Conservation (phyloP, 2,113 vertebrate genomes). For the Apteryx mantelli region DNA sequence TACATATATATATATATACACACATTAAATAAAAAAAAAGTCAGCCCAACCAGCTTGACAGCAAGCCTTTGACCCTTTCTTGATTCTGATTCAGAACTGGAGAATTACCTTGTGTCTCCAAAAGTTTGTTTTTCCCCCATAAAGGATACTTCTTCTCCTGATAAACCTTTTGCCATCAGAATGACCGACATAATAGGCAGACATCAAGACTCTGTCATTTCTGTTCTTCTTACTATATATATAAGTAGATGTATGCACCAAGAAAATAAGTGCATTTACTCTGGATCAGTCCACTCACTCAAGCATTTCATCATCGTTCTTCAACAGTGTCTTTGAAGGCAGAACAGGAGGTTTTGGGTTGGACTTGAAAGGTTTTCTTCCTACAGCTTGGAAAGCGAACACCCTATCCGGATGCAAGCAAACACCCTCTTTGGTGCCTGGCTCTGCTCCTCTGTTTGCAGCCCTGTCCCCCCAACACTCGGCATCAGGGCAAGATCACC, state of each 20-base stretch:
- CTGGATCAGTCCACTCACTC: neutral
- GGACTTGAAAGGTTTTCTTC: neutral
- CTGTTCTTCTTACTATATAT: neutral
- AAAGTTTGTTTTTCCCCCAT: neutral
- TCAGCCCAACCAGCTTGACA: neutral
- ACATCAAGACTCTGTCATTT: neutral
- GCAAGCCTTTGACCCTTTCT: neutral
- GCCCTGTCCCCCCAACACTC: accelerated
- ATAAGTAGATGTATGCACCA: neutral
- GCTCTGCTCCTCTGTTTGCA: neutral
- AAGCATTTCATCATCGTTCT: neutral
- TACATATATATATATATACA: too few relatives aligned
- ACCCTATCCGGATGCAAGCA: neutral
- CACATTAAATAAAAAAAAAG: neutral
- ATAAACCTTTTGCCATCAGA: neutral
- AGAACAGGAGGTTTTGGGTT: neutral
- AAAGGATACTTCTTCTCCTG: neutral
- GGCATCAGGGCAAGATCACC: neutral
- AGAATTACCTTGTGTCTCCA: neutral
- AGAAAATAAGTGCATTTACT: neutral
- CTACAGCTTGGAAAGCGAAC: neutral
- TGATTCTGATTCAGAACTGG: neutral
- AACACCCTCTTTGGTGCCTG: neutral
- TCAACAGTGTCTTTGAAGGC: neutral
- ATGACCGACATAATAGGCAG: neutral